Evolutionary conservation across 2,113 vertebrate genomes (phyloP), one percentile per base, ranked within the genome.

Genomic region (Suncus etruscus): DNA sequence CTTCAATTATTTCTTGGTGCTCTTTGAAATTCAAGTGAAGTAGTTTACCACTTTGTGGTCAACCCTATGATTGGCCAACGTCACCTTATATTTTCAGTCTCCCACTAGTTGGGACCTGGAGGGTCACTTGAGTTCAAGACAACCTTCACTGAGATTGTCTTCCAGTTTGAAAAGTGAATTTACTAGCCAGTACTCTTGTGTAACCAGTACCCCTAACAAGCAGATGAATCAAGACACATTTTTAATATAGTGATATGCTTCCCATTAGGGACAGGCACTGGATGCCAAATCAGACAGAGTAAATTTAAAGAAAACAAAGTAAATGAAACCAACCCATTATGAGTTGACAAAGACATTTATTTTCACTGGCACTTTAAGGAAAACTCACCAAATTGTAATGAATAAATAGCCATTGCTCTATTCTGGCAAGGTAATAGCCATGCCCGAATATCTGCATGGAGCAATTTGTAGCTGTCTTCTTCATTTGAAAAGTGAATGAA

Each of bases 401-500:
- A 95, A 97, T 92, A 97, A 97, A 95, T 81, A 91, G 91, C 91
- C 66, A 86, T 48, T 45, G 87, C 92, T 82, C 80, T 88, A 89
- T 90, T 96, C 11, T 9, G 92, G 90, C 29, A 66, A 96, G 93
- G 96, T 89, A 95, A 96, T 79, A 70, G 92, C 72, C 65, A 75
- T 7, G 74, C 58, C 95, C 87, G 51, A 72, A 73, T 92, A 94
- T 94, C 96, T 97, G 95, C 95, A 90, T 18, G 27, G 86, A 93
- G 87, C 92, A 92, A 95, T 96, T 73, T 95, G 95, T 91, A 95
- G 96, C 94, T 96, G 96, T 95, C 96, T 93, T 82, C 86, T 85
- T 95, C 97, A 96, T 96, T 79, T 2, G 89, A 96, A 95, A 97
- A 94, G 90, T 93, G 95, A 97, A 96, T 72, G 90, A 97, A 92